Conservation (phyloP, 2,888 invertebrate genomes). For the Lasioglossum figueresi region DNA sequence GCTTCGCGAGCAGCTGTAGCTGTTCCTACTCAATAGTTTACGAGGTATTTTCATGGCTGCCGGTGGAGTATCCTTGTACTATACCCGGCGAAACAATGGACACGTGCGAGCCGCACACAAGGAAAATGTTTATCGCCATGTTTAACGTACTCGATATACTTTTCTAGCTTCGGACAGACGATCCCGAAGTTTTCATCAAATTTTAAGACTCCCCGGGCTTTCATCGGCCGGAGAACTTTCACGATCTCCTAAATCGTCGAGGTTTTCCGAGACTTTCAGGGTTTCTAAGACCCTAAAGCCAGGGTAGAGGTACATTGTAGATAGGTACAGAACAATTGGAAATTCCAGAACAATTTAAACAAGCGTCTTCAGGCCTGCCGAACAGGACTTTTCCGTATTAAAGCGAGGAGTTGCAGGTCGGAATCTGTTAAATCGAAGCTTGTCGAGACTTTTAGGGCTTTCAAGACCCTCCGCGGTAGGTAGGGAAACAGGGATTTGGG, state of each 20-base stretch:
- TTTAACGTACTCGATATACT: neutral
- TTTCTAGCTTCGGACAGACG: neutral
- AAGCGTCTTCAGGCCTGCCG: too few species aligned
- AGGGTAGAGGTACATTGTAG: too few species aligned
- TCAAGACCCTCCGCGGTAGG: neutral
- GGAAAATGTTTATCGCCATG: constrained; percentile 4
- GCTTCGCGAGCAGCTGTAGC: neutral
- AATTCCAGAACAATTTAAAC: too few species aligned
- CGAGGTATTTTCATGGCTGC: constrained; percentile 12
- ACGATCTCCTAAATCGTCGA: neutral
- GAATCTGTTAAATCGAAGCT: too few species aligned
- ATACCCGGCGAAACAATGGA: constrained; percentile 4
- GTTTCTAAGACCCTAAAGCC: neutral
- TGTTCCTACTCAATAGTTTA: neutral
- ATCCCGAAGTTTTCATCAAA: neutral
- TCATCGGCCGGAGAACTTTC: neutral
- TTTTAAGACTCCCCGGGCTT: neutral
- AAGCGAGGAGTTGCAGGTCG: too few species aligned
- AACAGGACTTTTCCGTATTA: too few species aligned
- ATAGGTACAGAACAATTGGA: too few species aligned
- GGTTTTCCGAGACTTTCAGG: neutral
- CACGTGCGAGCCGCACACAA: neutral
- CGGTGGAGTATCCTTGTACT: neutral
- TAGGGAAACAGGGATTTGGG: neutral
- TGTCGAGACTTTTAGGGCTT: neutral